Base-by-base conservation (phyloP, 2,113 vertebrate species). In the Silurus glanis region DNA sequence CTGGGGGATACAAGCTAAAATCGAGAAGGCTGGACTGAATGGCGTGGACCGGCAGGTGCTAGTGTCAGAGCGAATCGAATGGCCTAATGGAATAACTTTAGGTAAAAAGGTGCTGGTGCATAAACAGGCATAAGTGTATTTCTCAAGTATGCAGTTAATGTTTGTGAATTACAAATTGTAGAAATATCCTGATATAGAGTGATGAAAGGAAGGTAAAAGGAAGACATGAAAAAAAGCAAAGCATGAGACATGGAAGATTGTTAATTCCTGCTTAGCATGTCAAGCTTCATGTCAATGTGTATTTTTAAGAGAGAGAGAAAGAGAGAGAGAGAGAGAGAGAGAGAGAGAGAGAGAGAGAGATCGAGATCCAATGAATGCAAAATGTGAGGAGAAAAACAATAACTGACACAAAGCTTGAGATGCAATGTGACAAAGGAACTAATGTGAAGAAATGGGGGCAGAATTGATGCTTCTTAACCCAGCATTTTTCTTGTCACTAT, bases 31-130 rank as follows among this genome's bases (percentile, higher is more conserved):
- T 0, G 98, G 98, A 2, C 95, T 99, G 95, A 99, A 99, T 0
- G 98, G 98, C 1, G 91, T 94, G 83, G 96, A 97, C 87, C 95
- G 98, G 55, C 97, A 94, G 76, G 94, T 97, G 86, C 94, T 99
- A 91, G 97, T 99, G 76, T 96, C 94, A 0, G 96, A 99, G 87
- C 94, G 96, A 86, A 99, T 99, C 0, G 98, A 99, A 89, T 99
- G 98, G 98, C 98, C 98, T 85, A 99, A 99, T 1, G 98, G 98
- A 87, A 99, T 99, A 90, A 96, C 97, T 0, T 94, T 99, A 5
- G 98, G 98, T 99, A 94, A 96, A 61, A 59, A 66, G 17, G n/a
- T 74, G 75, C 81, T 66, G 83, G 83, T 55, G 8, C 45, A 28
- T n/a, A 6, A 72, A 9, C 19, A 59, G 10, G 10, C 28, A 53